Percentiles rank a stretch among this genome's conserved stretches.
These are phyloP conservation scores for Teinopalpus imperialis DNA, from an alignment of 2,888 invertebrate species.

Conservation along the genomic window DNA sequence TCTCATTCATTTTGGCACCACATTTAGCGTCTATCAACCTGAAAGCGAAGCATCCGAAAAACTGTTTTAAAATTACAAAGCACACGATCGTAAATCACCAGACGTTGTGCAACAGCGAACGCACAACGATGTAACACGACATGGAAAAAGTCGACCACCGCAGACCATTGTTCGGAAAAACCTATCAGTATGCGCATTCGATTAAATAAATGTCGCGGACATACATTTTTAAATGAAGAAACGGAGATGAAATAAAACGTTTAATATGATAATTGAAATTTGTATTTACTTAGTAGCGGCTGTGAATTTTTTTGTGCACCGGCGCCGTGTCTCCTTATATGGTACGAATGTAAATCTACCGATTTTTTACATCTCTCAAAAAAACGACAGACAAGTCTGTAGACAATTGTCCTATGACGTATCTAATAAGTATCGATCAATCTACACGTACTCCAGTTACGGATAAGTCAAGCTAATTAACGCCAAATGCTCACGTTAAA, in stretches of 20 bases:
- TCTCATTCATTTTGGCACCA: conserved; percentile 76
- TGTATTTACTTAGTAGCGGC: conserved; percentile 68
- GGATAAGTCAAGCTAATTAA: conserved; percentile 54
- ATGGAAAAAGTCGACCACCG: conserved; percentile 76
- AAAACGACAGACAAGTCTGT: too few relatives aligned
- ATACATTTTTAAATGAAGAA: conserved; percentile 62
- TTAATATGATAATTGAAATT: conserved; percentile 77
- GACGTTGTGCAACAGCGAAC: conserved; percentile 44
- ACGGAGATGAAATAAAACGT: conserved; percentile 69
- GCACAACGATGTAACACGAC: conserved; percentile 53
- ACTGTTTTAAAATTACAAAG: conserved; percentile 64
- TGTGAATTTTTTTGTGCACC: conserved; percentile 55
- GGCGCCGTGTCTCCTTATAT: conserved; percentile 65
- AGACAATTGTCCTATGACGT: too few relatives aligned
- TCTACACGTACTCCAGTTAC: conserved; percentile 39
- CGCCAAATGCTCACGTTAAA: neutral
- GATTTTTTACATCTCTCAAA: conserved; percentile 65
- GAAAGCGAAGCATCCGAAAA: conserved; percentile 66
- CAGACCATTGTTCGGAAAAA: conserved; percentile 63
- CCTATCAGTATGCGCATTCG: conserved; percentile 72
- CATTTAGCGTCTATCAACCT: conserved; percentile 67
- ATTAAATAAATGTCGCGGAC: conserved; percentile 61
- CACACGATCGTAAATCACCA: conserved; percentile 68
- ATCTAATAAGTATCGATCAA: neutral
- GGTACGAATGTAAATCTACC: conserved; percentile 68